A percentile compares a stretch with the other conserved stretches of the same genome.
Conservation (phyloP, 2,888 invertebrate species). For the Drosophila paramelanica region DNA sequence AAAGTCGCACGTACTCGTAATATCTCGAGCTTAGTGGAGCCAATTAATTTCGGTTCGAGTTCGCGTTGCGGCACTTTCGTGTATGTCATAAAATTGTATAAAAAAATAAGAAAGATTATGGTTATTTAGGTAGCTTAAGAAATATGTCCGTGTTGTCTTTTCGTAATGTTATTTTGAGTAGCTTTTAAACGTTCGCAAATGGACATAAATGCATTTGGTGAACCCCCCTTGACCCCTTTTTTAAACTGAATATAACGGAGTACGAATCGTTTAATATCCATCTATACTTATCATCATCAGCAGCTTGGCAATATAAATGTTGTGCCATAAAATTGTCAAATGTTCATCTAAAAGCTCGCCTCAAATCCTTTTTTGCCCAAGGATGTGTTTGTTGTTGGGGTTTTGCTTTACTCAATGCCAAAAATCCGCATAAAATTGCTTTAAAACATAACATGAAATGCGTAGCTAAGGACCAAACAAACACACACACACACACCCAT, state of each 20-base stretch:
- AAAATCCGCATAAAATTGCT: conserved; percentile 61
- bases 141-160: conserved; percentile 35
- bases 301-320: conserved; percentile 23
- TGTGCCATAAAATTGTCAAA: conserved; percentile 44
- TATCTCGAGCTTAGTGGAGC: conserved; percentile 11
- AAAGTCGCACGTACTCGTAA: conserved; percentile 27
- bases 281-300: conserved; percentile 28
- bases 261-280: conserved; percentile 3
- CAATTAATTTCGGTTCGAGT: conserved; percentile 42
- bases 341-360: conserved; percentile 31
- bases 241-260: conserved; percentile 10
- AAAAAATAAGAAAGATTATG: background rate
- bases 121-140: conserved; percentile 4
- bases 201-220: conserved; percentile 4
- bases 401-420: conserved; percentile 16
- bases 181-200: conserved; percentile 37
- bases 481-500: conserved; percentile 9
- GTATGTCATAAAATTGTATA: background rate
- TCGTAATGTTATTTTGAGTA: conserved; percentile 56
- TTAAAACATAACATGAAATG: conserved; percentile 51
- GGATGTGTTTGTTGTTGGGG: conserved; percentile 4
- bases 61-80: conserved; percentile 21
- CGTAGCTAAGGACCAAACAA: conserved; percentile 18
- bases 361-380: conserved; percentile 35
- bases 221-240: background rate